These are phyloP conservation scores for Leptinotarsa peninsularis DNA, from an alignment of 2,888 invertebrate species.

Conservation along the genomic window DNA sequence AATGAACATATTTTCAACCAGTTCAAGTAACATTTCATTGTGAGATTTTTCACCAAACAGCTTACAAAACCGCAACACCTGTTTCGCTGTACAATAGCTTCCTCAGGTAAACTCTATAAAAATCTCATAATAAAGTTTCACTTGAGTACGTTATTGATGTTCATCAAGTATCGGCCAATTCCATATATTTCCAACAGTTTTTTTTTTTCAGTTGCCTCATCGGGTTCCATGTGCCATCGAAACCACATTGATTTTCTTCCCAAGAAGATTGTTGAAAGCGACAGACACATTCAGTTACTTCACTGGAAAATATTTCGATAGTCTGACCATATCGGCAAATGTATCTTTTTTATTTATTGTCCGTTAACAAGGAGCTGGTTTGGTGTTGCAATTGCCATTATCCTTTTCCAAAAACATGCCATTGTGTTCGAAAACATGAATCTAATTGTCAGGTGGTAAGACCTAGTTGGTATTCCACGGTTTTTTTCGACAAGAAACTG, in stretches of 20 bases:
- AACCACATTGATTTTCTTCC: background rate
- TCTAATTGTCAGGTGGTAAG: conserved; percentile 48
- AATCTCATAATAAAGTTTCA: too few relatives aligned
- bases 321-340: conserved; percentile 20
- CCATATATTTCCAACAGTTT: too few relatives aligned
- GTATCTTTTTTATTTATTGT: conserved; percentile 32
- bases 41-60: too few relatives aligned
- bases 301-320: conserved; percentile 22
- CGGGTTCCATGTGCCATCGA: too few relatives aligned
- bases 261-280: background rate
- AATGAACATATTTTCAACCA: too few relatives aligned
- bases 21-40: too few relatives aligned
- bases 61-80: too few relatives aligned
- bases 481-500: conserved; percentile 17
- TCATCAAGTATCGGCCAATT: too few relatives aligned
- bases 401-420: conserved; percentile 48
- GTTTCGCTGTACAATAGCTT: too few relatives aligned
- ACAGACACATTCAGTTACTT: conserved; percentile 21
- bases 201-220: too few relatives aligned
- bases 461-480: conserved; percentile 43
- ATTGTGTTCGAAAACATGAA: conserved; percentile 46
- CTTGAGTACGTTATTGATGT: too few relatives aligned
- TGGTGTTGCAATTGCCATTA: conserved; percentile 43
- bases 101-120: too few relatives aligned
- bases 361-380: conserved; percentile 42